Percentiles rank a stretch among this genome's conserved stretches.
These are phyloP conservation scores for Jacana jacana DNA, from an alignment of 2,113 vertebrate genomes.

Conservation along the genomic window DNA sequence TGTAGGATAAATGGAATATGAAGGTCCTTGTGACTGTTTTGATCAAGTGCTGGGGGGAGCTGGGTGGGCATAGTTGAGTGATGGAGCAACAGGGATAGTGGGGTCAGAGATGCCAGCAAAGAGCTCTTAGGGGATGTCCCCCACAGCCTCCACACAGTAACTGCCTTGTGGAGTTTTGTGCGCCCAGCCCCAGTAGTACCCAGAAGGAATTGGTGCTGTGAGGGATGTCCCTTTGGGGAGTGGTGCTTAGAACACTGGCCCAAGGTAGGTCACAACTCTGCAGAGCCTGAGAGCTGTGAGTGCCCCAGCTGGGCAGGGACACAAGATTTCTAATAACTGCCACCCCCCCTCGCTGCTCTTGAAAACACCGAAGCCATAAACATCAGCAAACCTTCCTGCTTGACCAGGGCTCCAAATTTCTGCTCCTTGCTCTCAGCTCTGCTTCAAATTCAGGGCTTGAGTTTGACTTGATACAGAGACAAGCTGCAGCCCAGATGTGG, in stretches of 20 bases:
- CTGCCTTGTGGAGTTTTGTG: not conserved
- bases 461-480: not conserved
- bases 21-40: not conserved
- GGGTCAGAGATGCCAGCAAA: not conserved
- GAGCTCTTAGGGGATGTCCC: not conserved
- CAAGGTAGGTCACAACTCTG: not conserved
- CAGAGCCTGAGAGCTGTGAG: not conserved
- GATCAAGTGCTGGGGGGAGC: not conserved
- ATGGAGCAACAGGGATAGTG: not conserved
- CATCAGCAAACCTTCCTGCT: not conserved
- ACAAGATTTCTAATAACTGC: not conserved
- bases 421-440: not conserved
- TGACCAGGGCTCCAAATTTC: not conserved
- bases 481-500: not conserved
- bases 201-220: not conserved
- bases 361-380: not conserved
- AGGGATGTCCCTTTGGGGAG: not conserved
- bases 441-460: not conserved
- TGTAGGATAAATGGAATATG: not conserved
- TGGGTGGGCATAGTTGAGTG: not conserved
- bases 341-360: fast-evolving
- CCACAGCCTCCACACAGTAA: not conserved
- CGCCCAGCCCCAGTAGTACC: not conserved
- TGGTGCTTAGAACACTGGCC: not conserved
- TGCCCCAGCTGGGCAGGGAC: not conserved